Evolutionary conservation across 2,113 vertebrate species (phyloP).

Genomic region (Zosterops japonicus): DNA sequence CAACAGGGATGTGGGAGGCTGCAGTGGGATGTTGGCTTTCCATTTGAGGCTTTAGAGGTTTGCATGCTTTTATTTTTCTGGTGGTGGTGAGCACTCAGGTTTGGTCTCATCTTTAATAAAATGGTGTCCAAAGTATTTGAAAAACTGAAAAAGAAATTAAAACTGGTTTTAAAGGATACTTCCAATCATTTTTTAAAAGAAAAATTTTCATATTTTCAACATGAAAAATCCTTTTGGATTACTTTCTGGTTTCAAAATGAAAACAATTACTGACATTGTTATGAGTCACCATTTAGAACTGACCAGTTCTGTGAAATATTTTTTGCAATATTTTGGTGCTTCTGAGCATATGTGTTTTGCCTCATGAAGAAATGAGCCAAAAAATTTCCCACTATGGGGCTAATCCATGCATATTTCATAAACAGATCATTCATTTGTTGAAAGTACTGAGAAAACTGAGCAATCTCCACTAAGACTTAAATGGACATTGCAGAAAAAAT

Average conservation of each 20-base stretch:
- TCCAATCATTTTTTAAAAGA: not conserved
- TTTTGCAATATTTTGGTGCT: not conserved
- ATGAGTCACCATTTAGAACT: not conserved
- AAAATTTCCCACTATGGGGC: fast-evolving
- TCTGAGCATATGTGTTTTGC: not conserved
- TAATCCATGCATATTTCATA: not conserved
- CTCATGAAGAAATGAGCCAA: not conserved
- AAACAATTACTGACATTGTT: not conserved
- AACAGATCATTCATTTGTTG: not conserved
- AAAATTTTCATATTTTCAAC: not conserved
- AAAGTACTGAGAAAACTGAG: not conserved
- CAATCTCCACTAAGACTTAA: not conserved
- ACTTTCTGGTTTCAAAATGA: not conserved
- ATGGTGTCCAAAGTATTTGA: not conserved
- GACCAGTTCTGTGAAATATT: not conserved
- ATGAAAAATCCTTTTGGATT: not conserved
- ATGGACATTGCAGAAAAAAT: not conserved
- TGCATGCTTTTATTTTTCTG: not conserved
- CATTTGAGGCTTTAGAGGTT: not conserved
- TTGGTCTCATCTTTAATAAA: not conserved
- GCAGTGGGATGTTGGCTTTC: not conserved
- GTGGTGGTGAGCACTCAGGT: not conserved
- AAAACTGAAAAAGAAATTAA: not conserved
- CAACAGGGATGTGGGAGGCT: not conserved
- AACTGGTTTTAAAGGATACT: not conserved